Base-by-base conservation (phyloP, 2,797 vertebrate species). In the Mico argentatus region DNA sequence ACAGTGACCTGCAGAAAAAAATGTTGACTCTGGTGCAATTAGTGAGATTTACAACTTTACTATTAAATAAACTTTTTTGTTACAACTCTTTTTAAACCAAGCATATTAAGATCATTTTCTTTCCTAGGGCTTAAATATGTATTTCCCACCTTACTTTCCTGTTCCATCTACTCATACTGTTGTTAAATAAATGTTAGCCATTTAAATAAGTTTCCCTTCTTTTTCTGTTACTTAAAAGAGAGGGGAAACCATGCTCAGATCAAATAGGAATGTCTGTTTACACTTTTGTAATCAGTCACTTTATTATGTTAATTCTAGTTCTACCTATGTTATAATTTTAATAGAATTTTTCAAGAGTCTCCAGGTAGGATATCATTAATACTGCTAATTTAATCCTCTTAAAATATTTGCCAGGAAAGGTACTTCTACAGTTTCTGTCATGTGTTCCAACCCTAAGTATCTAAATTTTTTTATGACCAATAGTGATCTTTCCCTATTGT, bases 391-490 rank as follows among this genome's bases (percentile, higher is more conserved):
- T 67, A 97, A 81, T 75, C 39, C 30, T 79, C 17, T 82, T 94
- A 95, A 95, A 94, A 90, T 89, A 89, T 57, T 86, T 91, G 36
- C 41, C 73, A 96, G 79, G 39, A 92, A 76, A 84, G 36, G 13
- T 87, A 52, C 67, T 83, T 94, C 27, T 81, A 24, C 26, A 76
- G 6, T 80, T 81, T 96, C 64, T 80, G 2, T 94, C 61, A 90
- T 76, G 46, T 92, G 4, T 96, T 90, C 26, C 46, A 96, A 12
- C 30, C 27, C 91, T 95, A 50, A 87, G 3, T 89, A 26, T 89
- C 52, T 95, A 36, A 75, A 83, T 50, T 94, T 95, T 83, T 90
- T 91, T 95, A 75, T 50, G n/a, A 95, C 72, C 44, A 91, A 24
- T 87, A 76, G 61, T 64, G 72, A 20, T 89, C 50, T 90, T 93